A percentile compares a stretch with the other conserved stretches of the same genome.
Evolutionary conservation across 1,140 invertebrate species (phyloP).

Genomic region (Cotesia vestalis): DNA sequence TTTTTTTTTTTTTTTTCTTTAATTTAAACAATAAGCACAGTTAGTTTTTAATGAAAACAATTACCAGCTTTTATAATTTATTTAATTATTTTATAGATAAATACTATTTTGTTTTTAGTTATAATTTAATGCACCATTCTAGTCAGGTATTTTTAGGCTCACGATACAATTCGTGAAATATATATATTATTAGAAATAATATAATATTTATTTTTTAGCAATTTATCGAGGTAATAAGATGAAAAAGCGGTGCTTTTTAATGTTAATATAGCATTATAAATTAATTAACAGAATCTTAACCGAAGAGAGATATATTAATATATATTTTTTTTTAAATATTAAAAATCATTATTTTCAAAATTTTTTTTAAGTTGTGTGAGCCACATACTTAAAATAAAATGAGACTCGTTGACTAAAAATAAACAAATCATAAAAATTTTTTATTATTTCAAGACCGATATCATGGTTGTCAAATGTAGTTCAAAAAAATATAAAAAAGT

Average conservation of each 20-base stretch:
- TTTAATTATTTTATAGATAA: not conserved
- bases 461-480: no score
- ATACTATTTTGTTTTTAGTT: not conserved
- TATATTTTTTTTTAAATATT: not conserved
- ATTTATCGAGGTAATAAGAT: conserved; percentile 15
- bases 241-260: conserved; percentile 4
- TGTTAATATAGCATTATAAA: no score
- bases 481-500: no score
- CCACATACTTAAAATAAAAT: no score
- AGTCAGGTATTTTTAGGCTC: conserved; percentile 1
- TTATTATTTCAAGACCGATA: no score
- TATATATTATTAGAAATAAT: not conserved
- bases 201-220: not conserved
- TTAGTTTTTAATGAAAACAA: no score
- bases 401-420: no score
- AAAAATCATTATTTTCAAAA: not conserved
- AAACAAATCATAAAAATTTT: no score
- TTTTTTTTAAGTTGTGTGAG: not conserved
- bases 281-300: no score
- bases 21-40: no score
- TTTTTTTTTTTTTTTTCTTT: no score
- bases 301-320: no score
- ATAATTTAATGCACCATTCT: conserved; percentile 8
- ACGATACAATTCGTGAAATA: not conserved
- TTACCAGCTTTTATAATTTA: not conserved